phyloP scores from a whole-genome alignment of 2,797 vertebrate species.

The Gymnodraco acuticeps region DNA sequence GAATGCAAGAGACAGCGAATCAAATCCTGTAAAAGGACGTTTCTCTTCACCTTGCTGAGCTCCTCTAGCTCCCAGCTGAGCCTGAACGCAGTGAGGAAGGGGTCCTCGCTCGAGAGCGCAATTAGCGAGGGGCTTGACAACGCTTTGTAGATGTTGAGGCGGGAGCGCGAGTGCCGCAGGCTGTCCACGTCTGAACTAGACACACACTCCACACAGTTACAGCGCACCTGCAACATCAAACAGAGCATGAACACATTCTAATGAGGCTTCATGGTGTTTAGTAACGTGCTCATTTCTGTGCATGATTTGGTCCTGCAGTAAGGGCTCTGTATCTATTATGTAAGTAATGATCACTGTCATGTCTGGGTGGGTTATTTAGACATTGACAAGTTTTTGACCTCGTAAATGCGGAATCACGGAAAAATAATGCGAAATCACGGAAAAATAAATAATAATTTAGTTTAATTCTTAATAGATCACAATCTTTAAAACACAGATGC shows the following conservation, averaged over 20 bases:
- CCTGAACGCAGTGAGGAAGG: constrained; percentile 96
- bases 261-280: constrained; percentile 43
- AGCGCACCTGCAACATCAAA: constrained; percentile 87
- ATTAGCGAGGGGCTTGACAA: constrained; percentile 95
- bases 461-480: background rate
- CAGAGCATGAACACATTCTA: constrained; percentile 33
- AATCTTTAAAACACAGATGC: background rate
- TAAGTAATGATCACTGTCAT: constrained; percentile 2
- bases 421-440: background rate
- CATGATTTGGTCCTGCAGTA: background rate
- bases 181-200: constrained; percentile 98
- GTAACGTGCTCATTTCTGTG: background rate
- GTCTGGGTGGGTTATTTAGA: constrained; percentile 3
- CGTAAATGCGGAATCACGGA: background rate
- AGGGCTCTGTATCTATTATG: background rate
- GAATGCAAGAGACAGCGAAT: background rate
- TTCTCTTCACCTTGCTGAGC: constrained; percentile 89
- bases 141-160: constrained; percentile 97
- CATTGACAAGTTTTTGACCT: background rate
- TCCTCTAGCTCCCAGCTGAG: constrained; percentile 98
- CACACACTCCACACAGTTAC: constrained; percentile 97
- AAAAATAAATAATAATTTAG: background rate
- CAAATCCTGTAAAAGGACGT: constrained; percentile 7
- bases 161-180: constrained; percentile 95
- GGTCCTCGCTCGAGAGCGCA: constrained; percentile 96